A percentile compares a stretch with the other conserved stretches of the same genome.
Evolutionary conservation across 2,113 vertebrate genomes (phyloP).

Genomic region (Scophthalmus maximus): DNA sequence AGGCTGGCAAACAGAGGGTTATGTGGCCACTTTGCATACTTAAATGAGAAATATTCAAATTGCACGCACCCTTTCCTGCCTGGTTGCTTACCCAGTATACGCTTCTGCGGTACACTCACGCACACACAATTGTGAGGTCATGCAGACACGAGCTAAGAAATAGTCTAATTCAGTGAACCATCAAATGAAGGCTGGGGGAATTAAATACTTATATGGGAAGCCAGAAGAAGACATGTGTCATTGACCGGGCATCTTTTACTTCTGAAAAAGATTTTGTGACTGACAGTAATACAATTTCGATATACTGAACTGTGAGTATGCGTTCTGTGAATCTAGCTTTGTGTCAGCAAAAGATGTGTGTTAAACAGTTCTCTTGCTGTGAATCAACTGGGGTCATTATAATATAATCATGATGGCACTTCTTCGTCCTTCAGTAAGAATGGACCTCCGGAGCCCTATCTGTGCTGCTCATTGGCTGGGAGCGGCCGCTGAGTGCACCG

Average conservation of each 20-base stretch:
- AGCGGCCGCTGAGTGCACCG: slow-evolving; percentile 29
- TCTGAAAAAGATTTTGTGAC: neutral
- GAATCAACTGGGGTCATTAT: slow-evolving; percentile 24
- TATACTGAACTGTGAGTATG: too few species aligned
- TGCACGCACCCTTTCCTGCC: slow-evolving; percentile 17
- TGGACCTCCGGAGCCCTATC: slow-evolving; percentile 42
- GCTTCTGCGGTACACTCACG: neutral
- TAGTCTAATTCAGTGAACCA: slow-evolving; percentile 50
- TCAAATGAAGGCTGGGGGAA: slow-evolving; percentile 51
- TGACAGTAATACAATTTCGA: neutral
- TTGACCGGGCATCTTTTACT: slow-evolving; percentile 13
- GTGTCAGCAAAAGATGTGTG: too few species aligned
- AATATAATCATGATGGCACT: slow-evolving; percentile 49
- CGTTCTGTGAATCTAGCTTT: slow-evolving; percentile 3
- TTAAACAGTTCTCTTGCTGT: neutral
- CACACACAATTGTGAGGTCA: slow-evolving; percentile 9
- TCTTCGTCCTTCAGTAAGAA: slow-evolving; percentile 43
- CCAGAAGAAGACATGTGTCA: slow-evolving; percentile 35
- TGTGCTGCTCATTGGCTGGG: slow-evolving; percentile 30
- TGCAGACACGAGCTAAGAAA: slow-evolving; percentile 26
- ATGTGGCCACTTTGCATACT: slow-evolving; percentile 67
- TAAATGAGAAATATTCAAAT: slow-evolving; percentile 76
- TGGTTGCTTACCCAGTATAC: slow-evolving; percentile 17
- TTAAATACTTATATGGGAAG: slow-evolving; percentile 23
- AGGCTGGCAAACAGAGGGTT: slow-evolving; percentile 54